phyloP scores from a whole-genome alignment of 1,140 invertebrate species.

The Riptortus pedestris region DNA sequence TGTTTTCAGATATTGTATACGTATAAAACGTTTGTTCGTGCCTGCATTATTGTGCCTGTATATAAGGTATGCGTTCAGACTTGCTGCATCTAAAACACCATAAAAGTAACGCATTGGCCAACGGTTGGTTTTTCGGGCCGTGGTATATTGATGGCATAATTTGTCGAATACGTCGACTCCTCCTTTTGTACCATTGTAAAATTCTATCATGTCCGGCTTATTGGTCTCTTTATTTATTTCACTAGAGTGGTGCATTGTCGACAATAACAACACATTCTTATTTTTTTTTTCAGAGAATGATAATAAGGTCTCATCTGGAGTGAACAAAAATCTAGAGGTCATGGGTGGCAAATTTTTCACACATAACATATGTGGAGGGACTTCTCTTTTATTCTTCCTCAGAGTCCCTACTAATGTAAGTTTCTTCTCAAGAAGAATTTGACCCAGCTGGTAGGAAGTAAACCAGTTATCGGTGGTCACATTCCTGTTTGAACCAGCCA shows the following conservation, averaged over 20 bases:
- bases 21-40: no score
- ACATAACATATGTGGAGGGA: constrained; percentile 31
- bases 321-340: constrained; percentile 10
- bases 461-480: constrained; percentile 27
- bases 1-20: no score
- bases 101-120: constrained; percentile 33
- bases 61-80: constrained; percentile 29
- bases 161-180: background rate
- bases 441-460: constrained; percentile 29
- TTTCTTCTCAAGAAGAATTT: constrained; percentile 16
- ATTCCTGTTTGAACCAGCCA: constrained; percentile 8
- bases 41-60: constrained; percentile 30
- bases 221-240: background rate
- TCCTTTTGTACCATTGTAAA: background rate
- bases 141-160: constrained; percentile 2
- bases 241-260: background rate
- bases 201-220: background rate
- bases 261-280: background rate
- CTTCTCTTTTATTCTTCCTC: constrained; percentile 39
- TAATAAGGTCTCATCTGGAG: background rate
- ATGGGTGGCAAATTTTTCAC: constrained; percentile 9
- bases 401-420: constrained; percentile 34
- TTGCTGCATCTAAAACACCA: constrained; percentile 31
- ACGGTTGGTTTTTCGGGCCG: constrained; percentile 29
- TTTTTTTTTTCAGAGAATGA: constrained; percentile 2